Conservation (phyloP, 1,140 invertebrate genomes). For the Popillia japonica region DNA sequence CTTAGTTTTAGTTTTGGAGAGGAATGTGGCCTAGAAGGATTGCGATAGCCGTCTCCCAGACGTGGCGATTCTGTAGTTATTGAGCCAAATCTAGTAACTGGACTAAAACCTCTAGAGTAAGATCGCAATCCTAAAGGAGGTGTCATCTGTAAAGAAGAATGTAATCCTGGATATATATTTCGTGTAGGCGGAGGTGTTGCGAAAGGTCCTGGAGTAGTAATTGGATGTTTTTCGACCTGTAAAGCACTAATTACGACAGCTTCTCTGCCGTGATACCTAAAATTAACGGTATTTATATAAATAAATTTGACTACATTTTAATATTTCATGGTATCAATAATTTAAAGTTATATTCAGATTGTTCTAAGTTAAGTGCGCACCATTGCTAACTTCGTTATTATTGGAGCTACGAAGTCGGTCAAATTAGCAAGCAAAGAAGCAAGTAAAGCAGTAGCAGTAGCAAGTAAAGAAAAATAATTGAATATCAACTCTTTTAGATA, state of each 20-base stretch:
- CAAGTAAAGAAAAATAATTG: too few relatives aligned
- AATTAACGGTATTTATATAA: constrained; percentile 39
- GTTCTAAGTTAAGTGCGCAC: too few relatives aligned
- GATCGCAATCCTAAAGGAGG: constrained; percentile 55
- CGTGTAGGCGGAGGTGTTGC: constrained; percentile 70
- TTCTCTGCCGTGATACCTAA: constrained; percentile 89
- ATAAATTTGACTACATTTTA: background rate
- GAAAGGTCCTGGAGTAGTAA: constrained; percentile 76
- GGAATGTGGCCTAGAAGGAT: constrained; percentile 70
- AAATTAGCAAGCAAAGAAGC: too few relatives aligned
- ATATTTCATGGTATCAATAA: too few relatives aligned
- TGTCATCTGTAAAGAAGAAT: constrained; percentile 52
- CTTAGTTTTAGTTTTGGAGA: constrained; percentile 93
- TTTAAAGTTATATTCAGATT: too few relatives aligned
- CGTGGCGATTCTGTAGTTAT: constrained; percentile 65
- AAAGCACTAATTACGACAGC: constrained; percentile 91
- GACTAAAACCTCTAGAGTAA: constrained; percentile 60
- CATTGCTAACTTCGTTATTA: too few relatives aligned
- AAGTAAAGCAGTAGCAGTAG: too few relatives aligned
- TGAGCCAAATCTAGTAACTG: constrained; percentile 56
- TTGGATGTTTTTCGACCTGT: constrained; percentile 91
- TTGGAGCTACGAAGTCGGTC: too few relatives aligned
- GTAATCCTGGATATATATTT: constrained; percentile 60
- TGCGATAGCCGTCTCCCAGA: constrained; percentile 62
- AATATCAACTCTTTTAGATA: too few relatives aligned